Evolutionary conservation across 2,113 vertebrate genomes (phyloP).

Genomic region (Otis tarda): DNA sequence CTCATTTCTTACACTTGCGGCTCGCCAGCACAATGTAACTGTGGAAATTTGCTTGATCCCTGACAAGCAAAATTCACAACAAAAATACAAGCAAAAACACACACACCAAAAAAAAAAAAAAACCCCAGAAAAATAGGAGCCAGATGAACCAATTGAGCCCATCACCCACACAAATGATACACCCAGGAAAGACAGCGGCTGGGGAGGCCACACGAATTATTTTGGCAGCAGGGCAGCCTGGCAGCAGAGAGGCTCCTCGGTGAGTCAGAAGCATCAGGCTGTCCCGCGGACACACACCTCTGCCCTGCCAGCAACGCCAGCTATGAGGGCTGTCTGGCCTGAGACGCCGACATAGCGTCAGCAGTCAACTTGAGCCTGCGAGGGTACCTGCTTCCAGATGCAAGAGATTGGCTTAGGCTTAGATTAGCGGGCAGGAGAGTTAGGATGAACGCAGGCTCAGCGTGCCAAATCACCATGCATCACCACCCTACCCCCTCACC

Average conservation of each 20-base stretch:
- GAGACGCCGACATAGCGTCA: fast-evolving
- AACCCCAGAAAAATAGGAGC: not conserved
- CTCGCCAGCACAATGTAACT: not conserved
- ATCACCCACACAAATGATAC: fast-evolving
- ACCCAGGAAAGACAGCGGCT: not conserved
- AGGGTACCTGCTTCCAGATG: not conserved
- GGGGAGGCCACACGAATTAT: not conserved
- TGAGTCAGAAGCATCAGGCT: not conserved
- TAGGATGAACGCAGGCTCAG: fast-evolving
- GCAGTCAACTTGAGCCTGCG: fast-evolving
- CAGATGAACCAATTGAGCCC: not conserved
- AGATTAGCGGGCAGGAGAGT: not conserved
- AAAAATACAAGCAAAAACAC: not conserved
- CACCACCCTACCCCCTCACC: fast-evolving
- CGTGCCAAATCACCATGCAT: not conserved
- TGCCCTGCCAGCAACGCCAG: not conserved
- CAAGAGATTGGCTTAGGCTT: not conserved
- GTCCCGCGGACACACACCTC: fast-evolving
- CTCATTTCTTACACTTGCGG: not conserved
- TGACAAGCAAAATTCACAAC: no score
- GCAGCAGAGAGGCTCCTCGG: not conserved
- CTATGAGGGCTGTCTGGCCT: not conserved
- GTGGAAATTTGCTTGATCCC: not conserved
- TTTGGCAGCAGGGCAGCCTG: not conserved
- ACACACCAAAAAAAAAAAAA: no score